phyloP scores from a whole-genome alignment of 2,888 invertebrate genomes.

The Eupeodes latifasciatus region DNA sequence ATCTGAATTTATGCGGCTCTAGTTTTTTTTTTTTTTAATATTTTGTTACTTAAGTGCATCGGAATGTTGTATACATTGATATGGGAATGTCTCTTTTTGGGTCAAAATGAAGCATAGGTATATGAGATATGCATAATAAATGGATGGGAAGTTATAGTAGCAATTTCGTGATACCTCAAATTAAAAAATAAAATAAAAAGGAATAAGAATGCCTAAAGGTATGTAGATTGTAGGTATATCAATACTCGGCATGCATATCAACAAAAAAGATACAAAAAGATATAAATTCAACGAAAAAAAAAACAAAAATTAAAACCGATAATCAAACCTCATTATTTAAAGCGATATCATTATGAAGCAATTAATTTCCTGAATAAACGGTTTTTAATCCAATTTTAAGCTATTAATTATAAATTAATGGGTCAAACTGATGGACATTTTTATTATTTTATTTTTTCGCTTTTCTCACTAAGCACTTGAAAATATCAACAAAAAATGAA shows the following conservation, averaged over 20 bases:
- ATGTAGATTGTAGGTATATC: too few relatives aligned
- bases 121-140: constrained; percentile 30
- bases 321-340: constrained; percentile 60
- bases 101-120: constrained; percentile 22
- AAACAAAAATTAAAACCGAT: constrained; percentile 59
- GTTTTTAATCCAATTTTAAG: constrained; percentile 45
- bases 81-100: constrained; percentile 5
- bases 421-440: constrained; percentile 18
- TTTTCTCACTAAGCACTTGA: constrained; percentile 14
- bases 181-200: constrained; percentile 11
- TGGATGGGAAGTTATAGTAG: constrained; percentile 32
- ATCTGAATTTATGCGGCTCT: constrained; percentile 53
- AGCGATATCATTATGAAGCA: constrained; percentile 43
- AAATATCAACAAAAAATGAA: neutral
- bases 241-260: neutral
- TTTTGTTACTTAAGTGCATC: neutral
- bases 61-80: neutral
- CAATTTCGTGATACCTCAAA: constrained; percentile 17
- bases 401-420: constrained; percentile 42
- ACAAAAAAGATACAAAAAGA: constrained; percentile 46
- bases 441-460: neutral
- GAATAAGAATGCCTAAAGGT: neutral
- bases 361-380: constrained; percentile 52
- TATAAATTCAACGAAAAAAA: constrained; percentile 38
- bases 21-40: constrained; percentile 3